These are phyloP conservation scores for Chesias legatella DNA, from an alignment of 2,888 invertebrate species.

Conservation along the genomic window DNA sequence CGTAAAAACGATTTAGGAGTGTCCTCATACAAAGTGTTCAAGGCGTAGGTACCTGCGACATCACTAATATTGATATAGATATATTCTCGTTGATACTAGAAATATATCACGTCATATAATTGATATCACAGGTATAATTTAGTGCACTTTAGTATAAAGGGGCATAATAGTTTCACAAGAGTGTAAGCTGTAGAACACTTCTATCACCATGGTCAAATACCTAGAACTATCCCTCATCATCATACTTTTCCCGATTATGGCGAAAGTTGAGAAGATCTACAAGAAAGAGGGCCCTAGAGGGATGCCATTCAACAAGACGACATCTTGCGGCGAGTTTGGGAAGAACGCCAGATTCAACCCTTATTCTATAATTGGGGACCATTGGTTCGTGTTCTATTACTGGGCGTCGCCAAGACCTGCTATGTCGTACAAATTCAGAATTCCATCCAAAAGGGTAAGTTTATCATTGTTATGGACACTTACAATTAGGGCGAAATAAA, in stretches of 20 bases:
- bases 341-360: constrained; percentile 55
- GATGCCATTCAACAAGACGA: constrained; percentile 32
- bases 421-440: constrained; percentile 32
- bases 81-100: no score
- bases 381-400: constrained; percentile 56
- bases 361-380: constrained; percentile 40
- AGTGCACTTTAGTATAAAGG: no score
- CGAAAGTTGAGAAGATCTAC: constrained; percentile 1
- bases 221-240: neutral
- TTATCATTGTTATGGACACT: constrained; percentile 1
- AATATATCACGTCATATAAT: no score
- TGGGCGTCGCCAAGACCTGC: constrained; percentile 35
- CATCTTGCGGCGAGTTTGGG: constrained; percentile 48
- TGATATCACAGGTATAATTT: no score
- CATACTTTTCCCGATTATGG: neutral
- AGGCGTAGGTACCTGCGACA: no score
- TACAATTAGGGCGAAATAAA: no score
- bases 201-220: no score
- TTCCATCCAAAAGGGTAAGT: constrained; percentile 44
- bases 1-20: no score
- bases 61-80: no score
- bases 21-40: no score
- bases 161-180: no score
- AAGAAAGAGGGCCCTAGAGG: constrained; percentile 30
- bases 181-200: no score